Evolutionary conservation across 53 echinoderm and acorn worm genomes (phyloP), one percentile per base, ranked within the genome.

Genomic region (Holothuria scabra): DNA sequence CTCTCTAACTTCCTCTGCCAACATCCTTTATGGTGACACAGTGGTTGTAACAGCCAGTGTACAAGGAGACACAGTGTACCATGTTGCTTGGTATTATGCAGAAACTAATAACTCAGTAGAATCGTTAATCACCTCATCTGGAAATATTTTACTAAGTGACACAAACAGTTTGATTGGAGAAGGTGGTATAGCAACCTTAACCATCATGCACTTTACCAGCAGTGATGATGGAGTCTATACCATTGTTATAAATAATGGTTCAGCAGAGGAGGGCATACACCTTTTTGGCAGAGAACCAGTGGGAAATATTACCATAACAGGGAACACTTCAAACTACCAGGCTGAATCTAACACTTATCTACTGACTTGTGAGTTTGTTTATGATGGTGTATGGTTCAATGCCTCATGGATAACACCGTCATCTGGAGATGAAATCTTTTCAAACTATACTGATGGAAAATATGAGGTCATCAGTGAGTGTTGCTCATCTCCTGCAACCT

Each of bases 321-420:
- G 35, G 35, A 69, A 69, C 3, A 41, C 20, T 22, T 32, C 69
- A 19, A 14, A 21, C 16, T 69, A 69, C 69, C 35, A 69, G 28
- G 6, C 69, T 22, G 69, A 4, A 5, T 69, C 69, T 19, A 69
- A 35, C 34, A 37, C 69, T 2, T 35, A 37, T 32, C 22, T 19
- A 11, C 41, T 69, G 69, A 37, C 69, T n/a, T 69, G 69, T 10
- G 37, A 30, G 21, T 69, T 69, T 44, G 69, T 69, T n/a, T 69
- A 19, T n/a, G 69, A 69, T 34, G 69, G 69, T 4, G 69, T 8
- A 8, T 69, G 22, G 35, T 33, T 69, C 41, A 69, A 69, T 41
- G 41, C 23, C 2, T 69, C 69, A 12, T 69, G 69, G 69, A 32
- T 35, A 9, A 14, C 22, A 2, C 69, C 69, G 11, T 34, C 21